Evolutionary conservation across 1,140 invertebrate genomes (phyloP).

Genomic region (Grapholita molesta): DNA sequence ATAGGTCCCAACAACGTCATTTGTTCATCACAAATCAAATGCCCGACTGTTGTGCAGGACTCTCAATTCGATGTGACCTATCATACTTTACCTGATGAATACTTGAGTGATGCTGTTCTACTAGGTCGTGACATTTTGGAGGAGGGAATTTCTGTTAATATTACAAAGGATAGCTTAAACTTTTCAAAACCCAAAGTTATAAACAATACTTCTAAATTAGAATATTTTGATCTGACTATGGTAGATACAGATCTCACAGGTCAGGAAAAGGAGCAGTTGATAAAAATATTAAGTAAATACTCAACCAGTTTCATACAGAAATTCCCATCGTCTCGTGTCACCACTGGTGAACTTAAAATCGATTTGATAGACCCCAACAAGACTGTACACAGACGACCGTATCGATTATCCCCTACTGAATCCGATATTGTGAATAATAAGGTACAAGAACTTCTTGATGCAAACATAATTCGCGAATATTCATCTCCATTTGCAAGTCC

Average conservation of each 20-base stretch:
- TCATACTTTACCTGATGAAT: constrained; percentile 15
- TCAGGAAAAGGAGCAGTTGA: neutral
- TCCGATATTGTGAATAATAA: constrained; percentile 21
- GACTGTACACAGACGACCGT: constrained; percentile 24
- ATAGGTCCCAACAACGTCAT: constrained; percentile 13
- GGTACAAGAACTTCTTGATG: constrained; percentile 21
- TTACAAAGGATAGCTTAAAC: neutral
- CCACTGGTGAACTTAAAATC: constrained; percentile 19
- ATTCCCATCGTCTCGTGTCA: neutral
- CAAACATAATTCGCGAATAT: constrained; percentile 21
- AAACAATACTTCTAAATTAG: neutral
- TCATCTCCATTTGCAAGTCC: constrained; percentile 32
- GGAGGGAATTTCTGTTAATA: neutral
- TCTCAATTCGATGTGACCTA: neutral
- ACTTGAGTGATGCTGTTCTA: neutral
- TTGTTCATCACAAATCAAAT: neutral
- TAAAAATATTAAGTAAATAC: constrained; percentile 6
- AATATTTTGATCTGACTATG: neutral
- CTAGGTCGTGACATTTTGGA: constrained; percentile 24
- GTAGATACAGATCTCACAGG: constrained; percentile 21
- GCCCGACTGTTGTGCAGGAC: neutral
- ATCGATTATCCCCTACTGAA: constrained; percentile 26
- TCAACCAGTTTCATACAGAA: constrained; percentile 3
- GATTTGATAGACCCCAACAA: constrained; percentile 14
- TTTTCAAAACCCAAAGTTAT: neutral